A percentile compares a stretch with the other conserved stretches of the same genome.
These are phyloP conservation scores for Polydrusus pterygomalis DNA, from an alignment of 2,888 invertebrate genomes.

Conservation along the genomic window DNA sequence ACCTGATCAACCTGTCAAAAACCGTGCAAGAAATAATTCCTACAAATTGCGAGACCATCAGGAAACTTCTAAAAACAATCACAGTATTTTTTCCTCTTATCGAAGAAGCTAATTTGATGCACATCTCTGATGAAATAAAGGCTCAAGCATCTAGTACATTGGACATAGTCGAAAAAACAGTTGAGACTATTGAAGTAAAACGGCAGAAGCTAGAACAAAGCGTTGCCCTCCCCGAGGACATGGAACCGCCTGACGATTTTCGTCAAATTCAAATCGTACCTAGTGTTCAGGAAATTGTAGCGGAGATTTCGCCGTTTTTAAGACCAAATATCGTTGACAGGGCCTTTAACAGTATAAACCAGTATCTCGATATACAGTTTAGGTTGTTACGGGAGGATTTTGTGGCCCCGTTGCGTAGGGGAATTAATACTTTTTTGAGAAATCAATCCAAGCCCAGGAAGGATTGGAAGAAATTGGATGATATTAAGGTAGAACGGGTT, in stretches of 20 bases:
- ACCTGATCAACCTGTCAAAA: constrained; percentile 29
- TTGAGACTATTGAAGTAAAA: constrained; percentile 33
- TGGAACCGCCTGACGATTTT: constrained; percentile 69
- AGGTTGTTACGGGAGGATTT: constrained; percentile 87
- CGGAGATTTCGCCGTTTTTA: constrained; percentile 70
- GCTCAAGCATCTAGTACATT: constrained; percentile 27
- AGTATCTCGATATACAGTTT: constrained; percentile 89
- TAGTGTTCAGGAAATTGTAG: constrained; percentile 69
- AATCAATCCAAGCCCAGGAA: constrained; percentile 37
- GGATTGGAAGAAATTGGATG: constrained; percentile 44
- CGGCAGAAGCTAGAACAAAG: neutral
- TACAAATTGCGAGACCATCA: constrained; percentile 25
- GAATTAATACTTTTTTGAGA: constrained; percentile 35
- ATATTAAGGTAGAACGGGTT: constrained; percentile 14
- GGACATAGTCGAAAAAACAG: constrained; percentile 36
- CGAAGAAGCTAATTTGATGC: constrained; percentile 30
- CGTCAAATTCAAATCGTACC: constrained; percentile 76
- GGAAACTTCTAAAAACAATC: constrained; percentile 27
- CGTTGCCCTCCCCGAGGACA: constrained; percentile 4
- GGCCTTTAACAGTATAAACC: constrained; percentile 77
- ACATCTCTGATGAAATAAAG: constrained; percentile 46
- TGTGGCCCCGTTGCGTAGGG: constrained; percentile 81
- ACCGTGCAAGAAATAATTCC: constrained; percentile 44
- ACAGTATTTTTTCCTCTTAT: constrained; percentile 35
- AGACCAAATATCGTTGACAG: constrained; percentile 78